These are phyloP conservation scores for Nyctalus aviator DNA, from an alignment of 2,797 vertebrate species.

Conservation along the genomic window DNA sequence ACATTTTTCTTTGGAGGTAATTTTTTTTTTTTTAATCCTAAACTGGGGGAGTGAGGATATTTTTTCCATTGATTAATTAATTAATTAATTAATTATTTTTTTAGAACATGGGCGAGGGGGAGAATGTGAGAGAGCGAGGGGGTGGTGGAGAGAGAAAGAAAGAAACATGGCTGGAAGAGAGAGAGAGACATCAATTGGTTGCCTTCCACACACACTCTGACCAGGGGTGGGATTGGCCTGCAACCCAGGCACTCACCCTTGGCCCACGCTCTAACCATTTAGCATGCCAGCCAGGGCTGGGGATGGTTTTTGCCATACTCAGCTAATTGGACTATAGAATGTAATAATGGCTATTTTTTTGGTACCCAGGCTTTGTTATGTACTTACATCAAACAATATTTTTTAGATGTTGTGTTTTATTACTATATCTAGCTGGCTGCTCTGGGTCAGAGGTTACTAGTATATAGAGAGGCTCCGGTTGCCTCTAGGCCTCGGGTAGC, in stretches of 20 bases:
- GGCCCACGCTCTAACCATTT: too few species aligned
- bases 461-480: neutral
- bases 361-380: neutral
- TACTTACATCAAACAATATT: neutral
- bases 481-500: neutral
- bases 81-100: too few species aligned
- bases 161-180: too few species aligned
- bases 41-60: too few species aligned
- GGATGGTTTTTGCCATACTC: conserved; percentile 72
- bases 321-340: conserved; percentile 77
- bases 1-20: conserved; percentile 79
- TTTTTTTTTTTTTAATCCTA: neutral
- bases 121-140: too few species aligned
- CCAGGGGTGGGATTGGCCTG: too few species aligned
- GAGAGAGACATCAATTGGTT: too few species aligned
- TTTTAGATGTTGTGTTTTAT: neutral
- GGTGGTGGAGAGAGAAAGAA: too few species aligned
- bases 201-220: too few species aligned
- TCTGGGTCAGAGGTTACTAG: neutral
- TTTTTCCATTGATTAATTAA: too few species aligned
- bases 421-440: neutral
- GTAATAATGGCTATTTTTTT: conserved; percentile 28
- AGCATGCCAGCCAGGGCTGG: neutral
- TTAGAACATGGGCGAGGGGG: too few species aligned
- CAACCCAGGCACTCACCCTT: too few species aligned